A percentile compares a stretch with the other conserved stretches of the same genome.
phyloP scores from a whole-genome alignment of 1,140 invertebrate species.

The Drosophila neocordata region DNA sequence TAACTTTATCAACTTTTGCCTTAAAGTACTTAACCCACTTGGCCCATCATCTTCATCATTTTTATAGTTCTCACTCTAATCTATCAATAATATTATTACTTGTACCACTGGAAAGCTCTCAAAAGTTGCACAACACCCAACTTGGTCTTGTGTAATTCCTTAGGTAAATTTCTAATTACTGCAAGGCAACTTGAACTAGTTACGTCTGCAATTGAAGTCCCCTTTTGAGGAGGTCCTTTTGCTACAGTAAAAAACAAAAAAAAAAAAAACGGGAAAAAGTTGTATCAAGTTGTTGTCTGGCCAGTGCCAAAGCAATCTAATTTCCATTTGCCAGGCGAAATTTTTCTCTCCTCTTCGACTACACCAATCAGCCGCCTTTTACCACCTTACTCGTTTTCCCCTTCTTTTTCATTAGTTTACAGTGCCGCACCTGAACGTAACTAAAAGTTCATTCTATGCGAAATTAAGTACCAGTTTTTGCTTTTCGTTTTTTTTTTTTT shows the following conservation, averaged over 20 bases:
- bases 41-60: constrained; percentile 29
- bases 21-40: constrained; percentile 53
- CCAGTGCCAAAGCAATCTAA: constrained; percentile 65
- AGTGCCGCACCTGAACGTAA: constrained; percentile 52
- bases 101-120: constrained; percentile 39
- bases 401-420: constrained; percentile 71
- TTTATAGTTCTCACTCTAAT: constrained; percentile 58
- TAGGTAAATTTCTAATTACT: constrained; percentile 79
- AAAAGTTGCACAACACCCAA: constrained; percentile 46
- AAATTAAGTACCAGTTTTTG: constrained; percentile 74
- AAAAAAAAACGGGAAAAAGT: constrained; percentile 37
- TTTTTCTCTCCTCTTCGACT: not conserved
- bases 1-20: constrained; percentile 42
- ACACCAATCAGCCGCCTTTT: not conserved
- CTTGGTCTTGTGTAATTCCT: constrained; percentile 63
- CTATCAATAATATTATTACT: constrained; percentile 77
- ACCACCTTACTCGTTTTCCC: constrained; percentile 32
- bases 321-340: constrained; percentile 60
- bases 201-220: constrained; percentile 61
- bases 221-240: constrained; percentile 25
- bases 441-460: constrained; percentile 66
- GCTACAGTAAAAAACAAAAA: constrained; percentile 4
- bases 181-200: constrained; percentile 71
- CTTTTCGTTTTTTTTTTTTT: constrained; percentile 30
- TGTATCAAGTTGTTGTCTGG: constrained; percentile 71